Percentiles rank a stretch among this genome's conserved stretches.
Conservation (phyloP, 2,888 invertebrate species). For the Platycheirus albimanus region DNA sequence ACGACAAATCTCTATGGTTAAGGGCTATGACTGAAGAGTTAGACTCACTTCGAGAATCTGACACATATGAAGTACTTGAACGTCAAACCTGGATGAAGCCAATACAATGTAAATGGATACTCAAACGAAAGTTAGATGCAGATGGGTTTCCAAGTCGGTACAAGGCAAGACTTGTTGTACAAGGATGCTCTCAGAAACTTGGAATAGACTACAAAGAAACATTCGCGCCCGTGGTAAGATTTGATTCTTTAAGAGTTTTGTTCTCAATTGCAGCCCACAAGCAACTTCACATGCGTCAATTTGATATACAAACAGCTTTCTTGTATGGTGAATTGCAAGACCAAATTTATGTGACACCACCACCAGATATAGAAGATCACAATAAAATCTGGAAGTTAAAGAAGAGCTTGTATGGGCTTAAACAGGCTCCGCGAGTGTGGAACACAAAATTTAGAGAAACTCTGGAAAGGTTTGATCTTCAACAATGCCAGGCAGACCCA, state of each 20-base stretch:
- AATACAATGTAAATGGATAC: not conserved
- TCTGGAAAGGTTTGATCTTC: no score
- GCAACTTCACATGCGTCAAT: conserved; percentile 20
- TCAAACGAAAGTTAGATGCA: not conserved
- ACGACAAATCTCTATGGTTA: not conserved
- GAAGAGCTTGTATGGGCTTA: no score
- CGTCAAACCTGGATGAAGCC: conserved; percentile 2
- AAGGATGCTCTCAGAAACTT: conserved; percentile 1
- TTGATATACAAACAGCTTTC: conserved; percentile 28
- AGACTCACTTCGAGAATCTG: not conserved
- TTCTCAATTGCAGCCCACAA: conserved; percentile 5
- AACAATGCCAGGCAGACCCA: no score
- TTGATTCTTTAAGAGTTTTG: conserved; percentile 4
- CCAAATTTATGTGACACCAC: not conserved
- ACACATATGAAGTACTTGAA: conserved; percentile 1
- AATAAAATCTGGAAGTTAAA: no score
- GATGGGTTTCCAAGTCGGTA: not conserved
- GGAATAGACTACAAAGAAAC: conserved; percentile 6
- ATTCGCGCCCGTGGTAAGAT: conserved; percentile 2
- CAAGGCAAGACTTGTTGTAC: not conserved
- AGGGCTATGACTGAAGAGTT: not conserved
- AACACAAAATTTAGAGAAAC: no score
- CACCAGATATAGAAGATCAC: not conserved
- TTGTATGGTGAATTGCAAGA: conserved; percentile 6
- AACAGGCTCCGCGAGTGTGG: no score